phyloP scores from a whole-genome alignment of 1,140 invertebrate genomes.

The Hylaeus anthracinus region DNA sequence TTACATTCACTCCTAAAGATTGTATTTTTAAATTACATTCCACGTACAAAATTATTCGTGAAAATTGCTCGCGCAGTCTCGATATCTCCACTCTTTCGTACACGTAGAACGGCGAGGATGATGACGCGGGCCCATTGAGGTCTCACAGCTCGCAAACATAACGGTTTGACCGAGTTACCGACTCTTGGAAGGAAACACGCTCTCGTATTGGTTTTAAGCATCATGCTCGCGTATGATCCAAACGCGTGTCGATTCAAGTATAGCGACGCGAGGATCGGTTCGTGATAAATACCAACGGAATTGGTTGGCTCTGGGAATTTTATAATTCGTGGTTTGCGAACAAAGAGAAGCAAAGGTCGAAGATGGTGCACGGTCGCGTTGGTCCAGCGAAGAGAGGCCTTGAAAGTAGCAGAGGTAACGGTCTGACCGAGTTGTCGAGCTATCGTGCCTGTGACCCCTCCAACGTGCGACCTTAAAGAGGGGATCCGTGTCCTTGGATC shows the following conservation, averaged over 20 bases:
- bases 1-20: too few relatives aligned
- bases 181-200: conserved; percentile 54
- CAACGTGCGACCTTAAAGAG: conserved; percentile 64
- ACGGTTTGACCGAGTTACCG: conserved; percentile 78
- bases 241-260: background rate
- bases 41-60: too few relatives aligned
- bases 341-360: conserved; percentile 8
- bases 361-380: conserved; percentile 14
- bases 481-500: conserved; percentile 69
- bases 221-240: background rate
- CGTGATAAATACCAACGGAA: background rate
- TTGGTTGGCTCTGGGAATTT: background rate
- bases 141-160: conserved; percentile 70
- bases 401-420: conserved; percentile 67
- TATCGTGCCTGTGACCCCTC: conserved; percentile 41
- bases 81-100: conserved; percentile 10
- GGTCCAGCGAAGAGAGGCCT: conserved; percentile 44
- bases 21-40: too few relatives aligned
- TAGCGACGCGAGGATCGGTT: background rate
- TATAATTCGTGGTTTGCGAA: background rate
- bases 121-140: conserved; percentile 74
- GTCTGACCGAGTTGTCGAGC: conserved; percentile 70
- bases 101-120: conserved; percentile 52
- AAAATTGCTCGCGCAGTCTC: background rate
- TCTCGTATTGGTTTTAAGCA: background rate